These are phyloP conservation scores for Phasia obesa DNA, from an alignment of 2,888 invertebrate genomes.

Conservation along the genomic window DNA sequence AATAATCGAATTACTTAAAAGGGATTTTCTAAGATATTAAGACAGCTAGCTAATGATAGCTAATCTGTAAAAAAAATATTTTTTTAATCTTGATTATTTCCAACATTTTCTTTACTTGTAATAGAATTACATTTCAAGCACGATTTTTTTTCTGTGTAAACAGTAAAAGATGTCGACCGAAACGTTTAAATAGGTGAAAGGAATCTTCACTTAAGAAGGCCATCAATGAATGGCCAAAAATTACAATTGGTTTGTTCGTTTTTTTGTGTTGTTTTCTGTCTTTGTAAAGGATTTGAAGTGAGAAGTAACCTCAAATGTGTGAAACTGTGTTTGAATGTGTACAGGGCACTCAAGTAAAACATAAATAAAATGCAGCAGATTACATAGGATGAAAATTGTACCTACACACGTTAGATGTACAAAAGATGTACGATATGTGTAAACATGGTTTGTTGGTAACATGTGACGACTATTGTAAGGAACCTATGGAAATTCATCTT, in stretches of 20 bases:
- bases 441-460: slow-evolving; percentile 8
- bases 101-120: not conserved
- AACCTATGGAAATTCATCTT: slow-evolving; percentile 64
- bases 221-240: slow-evolving; percentile 43
- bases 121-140: not conserved
- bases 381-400: slow-evolving; percentile 33
- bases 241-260: slow-evolving; percentile 38
- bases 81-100: too few species aligned
- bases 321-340: slow-evolving; percentile 21
- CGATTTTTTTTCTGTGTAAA: too few species aligned
- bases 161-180: too few species aligned
- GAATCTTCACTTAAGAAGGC: slow-evolving; percentile 12
- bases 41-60: too few species aligned
- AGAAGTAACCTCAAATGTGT: slow-evolving; percentile 28
- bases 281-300: slow-evolving; percentile 3
- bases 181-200: slow-evolving; percentile 29
- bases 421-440: not conserved
- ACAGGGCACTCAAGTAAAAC: slow-evolving; percentile 53
- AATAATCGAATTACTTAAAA: too few species aligned
- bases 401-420: slow-evolving; percentile 4
- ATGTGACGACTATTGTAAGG: slow-evolving; percentile 20
- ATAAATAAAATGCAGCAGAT: slow-evolving; percentile 58
- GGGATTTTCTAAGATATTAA: too few species aligned
- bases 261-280: not conserved
- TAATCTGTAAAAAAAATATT: too few species aligned